phyloP scores from a whole-genome alignment of 2,888 invertebrate genomes.

The Diarsia rubi region DNA sequence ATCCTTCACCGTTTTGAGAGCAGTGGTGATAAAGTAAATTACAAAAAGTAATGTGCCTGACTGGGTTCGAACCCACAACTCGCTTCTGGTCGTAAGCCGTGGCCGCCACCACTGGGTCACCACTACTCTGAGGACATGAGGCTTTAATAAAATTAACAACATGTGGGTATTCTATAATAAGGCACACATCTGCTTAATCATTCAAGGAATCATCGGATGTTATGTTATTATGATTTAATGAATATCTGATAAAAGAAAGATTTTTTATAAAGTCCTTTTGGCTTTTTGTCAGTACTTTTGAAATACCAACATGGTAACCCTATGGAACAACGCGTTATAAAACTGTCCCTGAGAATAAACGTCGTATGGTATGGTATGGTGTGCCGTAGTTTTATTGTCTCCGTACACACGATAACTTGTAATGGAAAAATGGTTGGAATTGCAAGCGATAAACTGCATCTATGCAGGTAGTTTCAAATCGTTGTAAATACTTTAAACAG shows the following conservation, averaged over 20 bases:
- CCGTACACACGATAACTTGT: conserved; percentile 51
- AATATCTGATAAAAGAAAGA: background rate
- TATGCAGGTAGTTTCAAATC: conserved; percentile 35
- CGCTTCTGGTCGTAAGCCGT: no score
- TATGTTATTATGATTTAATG: no score
- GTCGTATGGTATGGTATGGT: conserved; percentile 55
- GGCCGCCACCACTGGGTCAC: no score
- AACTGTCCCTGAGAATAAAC: conserved; percentile 55
- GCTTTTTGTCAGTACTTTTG: background rate
- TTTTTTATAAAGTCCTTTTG: background rate
- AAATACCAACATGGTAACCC: background rate
- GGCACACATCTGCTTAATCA: no score
- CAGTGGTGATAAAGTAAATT: no score
- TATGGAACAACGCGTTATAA: conserved; percentile 53
- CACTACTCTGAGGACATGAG: no score
- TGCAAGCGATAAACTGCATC: conserved; percentile 63
- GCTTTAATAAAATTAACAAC: no score
- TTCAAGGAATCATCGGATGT: no score
- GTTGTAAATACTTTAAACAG: background rate
- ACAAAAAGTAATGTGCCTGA: no score
- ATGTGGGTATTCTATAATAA: no score
- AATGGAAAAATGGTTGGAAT: conserved; percentile 69
- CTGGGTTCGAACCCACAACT: no score
- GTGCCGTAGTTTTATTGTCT: conserved; percentile 51
- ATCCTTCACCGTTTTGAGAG: no score